phyloP scores from a whole-genome alignment of 2,797 vertebrate species.

The Erpetoichthys calabaricus region DNA sequence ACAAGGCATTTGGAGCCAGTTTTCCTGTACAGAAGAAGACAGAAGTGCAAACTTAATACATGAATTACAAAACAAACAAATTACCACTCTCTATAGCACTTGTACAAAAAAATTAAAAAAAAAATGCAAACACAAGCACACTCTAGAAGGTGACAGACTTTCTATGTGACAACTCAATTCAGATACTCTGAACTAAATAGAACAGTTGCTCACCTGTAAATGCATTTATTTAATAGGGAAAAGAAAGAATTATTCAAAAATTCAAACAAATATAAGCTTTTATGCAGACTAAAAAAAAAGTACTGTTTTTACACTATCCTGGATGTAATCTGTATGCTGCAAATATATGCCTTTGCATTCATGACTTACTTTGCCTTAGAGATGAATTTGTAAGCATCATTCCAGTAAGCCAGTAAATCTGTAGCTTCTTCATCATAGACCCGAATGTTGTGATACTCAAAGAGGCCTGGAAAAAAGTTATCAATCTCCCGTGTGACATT shows the following conservation, averaged over 20 bases:
- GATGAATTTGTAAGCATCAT: conserved; percentile 96
- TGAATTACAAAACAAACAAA: neutral
- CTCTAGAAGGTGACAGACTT: neutral
- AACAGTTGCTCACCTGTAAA: too few relatives aligned
- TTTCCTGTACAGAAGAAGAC: conserved; percentile 49
- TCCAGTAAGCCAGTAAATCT: conserved; percentile 93
- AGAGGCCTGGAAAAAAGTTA: conserved; percentile 91
- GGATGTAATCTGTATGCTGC: too few relatives aligned
- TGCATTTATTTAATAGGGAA: too few relatives aligned
- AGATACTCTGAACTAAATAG: too few relatives aligned
- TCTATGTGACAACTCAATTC: too few relatives aligned
- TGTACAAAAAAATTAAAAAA: neutral
- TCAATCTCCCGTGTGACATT: conserved; percentile 95
- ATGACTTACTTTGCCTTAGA: conserved; percentile 81
- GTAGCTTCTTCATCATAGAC: conserved; percentile 95
- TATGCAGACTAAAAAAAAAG: too few relatives aligned
- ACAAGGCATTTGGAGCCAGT: conserved; percentile 90
- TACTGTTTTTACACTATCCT: too few relatives aligned
- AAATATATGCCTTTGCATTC: too few relatives aligned
- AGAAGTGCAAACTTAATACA: neutral
- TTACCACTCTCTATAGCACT: neutral
- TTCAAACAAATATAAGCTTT: too few relatives aligned
- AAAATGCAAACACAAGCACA: neutral
- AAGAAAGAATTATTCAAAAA: too few relatives aligned
- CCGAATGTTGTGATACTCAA: conserved; percentile 91